Evolutionary conservation across 2,888 invertebrate species (phyloP), one percentile per base, ranked within the genome.

Genomic region (Julus scanicus): DNA sequence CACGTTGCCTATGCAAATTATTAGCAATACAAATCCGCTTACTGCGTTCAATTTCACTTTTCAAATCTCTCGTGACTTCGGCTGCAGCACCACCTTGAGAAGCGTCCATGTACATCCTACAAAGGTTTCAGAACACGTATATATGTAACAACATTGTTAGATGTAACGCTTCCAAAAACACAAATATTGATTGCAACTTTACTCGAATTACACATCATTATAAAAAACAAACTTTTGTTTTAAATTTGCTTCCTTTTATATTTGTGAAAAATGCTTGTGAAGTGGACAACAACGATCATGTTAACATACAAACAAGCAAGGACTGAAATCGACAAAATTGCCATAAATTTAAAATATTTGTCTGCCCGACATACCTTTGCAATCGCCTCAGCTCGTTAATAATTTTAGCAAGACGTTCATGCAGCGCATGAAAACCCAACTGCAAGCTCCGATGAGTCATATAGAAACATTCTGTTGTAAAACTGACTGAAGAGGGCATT

Each of bases 381-480:
- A 96, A 94, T 89, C 96, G 94, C 57, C 94, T 95, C 90, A 97
- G 91, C 89, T 94, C 94, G 90, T 94, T 94, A 91, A 95, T 96
- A 90, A 93, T 91, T 91, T 92, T 93, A 39, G 93, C 90, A 87
- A 94, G 91, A 90, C 93, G 94, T 90, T 94, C 93, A 89, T 93
- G 91, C 17, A 93, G 92, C 49, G 91, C 91, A 88, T 92, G 92
- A 89, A 93, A 92, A 0, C 96, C 95, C 88, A 98, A 94, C 92
- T 97, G 96, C 88, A 98, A 94, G 87, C 97, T 95, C 91, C 95
- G 95, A 92, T 98, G 98, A 0, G 97, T 96, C 94, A 98, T 94
- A 92, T 95, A 98, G 92, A 98, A 98, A 91, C 97, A 96, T 92
- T 98, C 97, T 0, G 97, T 97, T 17, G 97, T 95, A 92, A 98